Evolutionary conservation across 2,113 vertebrate genomes (phyloP), one percentile per base, ranked within the genome.

Genomic region (Neolamprologus brichardi): DNA sequence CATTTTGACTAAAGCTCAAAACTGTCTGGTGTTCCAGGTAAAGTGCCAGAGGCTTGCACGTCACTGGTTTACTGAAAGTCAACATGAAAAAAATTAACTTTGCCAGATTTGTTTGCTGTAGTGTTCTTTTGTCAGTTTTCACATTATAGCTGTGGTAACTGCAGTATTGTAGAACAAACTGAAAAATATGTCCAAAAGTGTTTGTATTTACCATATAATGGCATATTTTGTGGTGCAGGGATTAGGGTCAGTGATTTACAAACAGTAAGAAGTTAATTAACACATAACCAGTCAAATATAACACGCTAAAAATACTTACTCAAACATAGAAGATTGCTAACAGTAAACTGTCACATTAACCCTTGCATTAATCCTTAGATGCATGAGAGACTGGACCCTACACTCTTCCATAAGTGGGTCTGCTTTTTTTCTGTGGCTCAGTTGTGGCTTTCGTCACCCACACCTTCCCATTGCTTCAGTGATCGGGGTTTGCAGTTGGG

Each of bases 1-100:
- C 44, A 93, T 99, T 64, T 90, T 98, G 91, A 96, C 97, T 83
- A 99, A 97, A 96, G 97, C 96, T 44, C 97, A 91, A 86, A 99
- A 99, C 91, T 99, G 97, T 82, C 92, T 99, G 10, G 97, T 99
- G 89, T 99, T 98, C 91, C 99, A 99, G 97, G 99, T 99, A 94
- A 96, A 37, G n/a, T 82, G 3, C 8, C 13, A 20, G 34, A 37
- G 8, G 13, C 44, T 41, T 32, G 11, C 25, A 62, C 18, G 25
- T 20, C 49, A 60, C 11, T 78, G 25, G 18, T 51, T 77, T 51
- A 46, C 7, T 77, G 44, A 77, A 77, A 77, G 15, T 49, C 25
- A 77, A 49, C 15, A 77, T 51, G 41, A 49, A 49, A 75, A 75
- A 28, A 18, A 30, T 13, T 2, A 4, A 18, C 15, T 51, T 77